Conservation (phyloP, 1,140 invertebrate genomes). For the Drosophila bocki region DNA sequence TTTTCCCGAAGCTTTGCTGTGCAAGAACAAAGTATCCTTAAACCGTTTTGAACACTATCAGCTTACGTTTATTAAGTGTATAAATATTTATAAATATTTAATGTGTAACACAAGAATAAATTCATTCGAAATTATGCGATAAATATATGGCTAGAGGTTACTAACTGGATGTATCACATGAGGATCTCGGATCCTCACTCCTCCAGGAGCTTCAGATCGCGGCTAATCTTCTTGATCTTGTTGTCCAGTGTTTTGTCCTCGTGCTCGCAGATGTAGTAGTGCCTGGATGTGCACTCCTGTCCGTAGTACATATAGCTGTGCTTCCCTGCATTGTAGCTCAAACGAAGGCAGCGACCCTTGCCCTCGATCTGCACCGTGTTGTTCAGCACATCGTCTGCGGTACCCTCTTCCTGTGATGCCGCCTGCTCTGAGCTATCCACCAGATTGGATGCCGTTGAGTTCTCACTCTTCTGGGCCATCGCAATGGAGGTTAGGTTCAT, state of each 20-base stretch:
- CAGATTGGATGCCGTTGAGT: conserved; percentile 74
- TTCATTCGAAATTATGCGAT: conserved; percentile 69
- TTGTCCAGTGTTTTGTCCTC: conserved; percentile 89
- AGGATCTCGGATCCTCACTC: conserved; percentile 42
- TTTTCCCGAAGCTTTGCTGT: conserved; percentile 49
- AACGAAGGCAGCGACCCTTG: conserved; percentile 87
- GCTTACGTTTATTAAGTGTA: conserved; percentile 68
- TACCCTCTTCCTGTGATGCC: conserved; percentile 16
- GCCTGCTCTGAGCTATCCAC: conserved; percentile 71
- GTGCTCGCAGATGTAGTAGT: conserved; percentile 90
- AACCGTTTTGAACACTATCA: conserved; percentile 62
- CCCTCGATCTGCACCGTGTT: conserved; percentile 85
- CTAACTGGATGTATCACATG: conserved; percentile 46
- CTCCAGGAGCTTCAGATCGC: conserved; percentile 83
- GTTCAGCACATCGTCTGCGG: conserved; percentile 63
- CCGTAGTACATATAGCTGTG: conserved; percentile 90
- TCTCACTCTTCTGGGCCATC: conserved; percentile 79
- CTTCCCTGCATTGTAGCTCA: conserved; percentile 87
- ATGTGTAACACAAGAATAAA: conserved; percentile 72
- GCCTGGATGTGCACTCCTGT: conserved; percentile 89
- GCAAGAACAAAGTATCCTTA: conserved; percentile 64
- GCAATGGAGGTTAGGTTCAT: conserved; percentile 86
- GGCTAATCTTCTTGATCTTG: conserved; percentile 88
- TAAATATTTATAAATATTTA: conserved; percentile 78
- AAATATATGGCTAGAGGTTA: conserved; percentile 46